Evolutionary conservation across 2,888 invertebrate species (phyloP), one percentile per base, ranked within the genome.

Genomic region (Oxycera nigricornis): DNA sequence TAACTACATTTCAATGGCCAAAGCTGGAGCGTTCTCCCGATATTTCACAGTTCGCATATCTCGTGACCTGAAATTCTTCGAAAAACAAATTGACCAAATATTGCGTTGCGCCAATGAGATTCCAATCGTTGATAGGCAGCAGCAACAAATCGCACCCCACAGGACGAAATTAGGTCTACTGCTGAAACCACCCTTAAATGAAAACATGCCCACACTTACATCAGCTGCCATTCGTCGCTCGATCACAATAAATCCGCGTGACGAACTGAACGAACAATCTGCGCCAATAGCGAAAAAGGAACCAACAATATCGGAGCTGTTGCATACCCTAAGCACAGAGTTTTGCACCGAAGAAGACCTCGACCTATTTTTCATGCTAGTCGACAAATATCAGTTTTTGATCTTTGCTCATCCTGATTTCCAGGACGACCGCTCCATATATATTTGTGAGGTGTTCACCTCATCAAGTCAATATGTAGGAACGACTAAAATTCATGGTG

Each of bases 341-440:
- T 4, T 20, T 4, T 20, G 28, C 14, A 26, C 1, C 3, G 1
- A 22, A 14, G 26, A 46, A 7, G 24, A 67, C 7, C 7, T 67
- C 6, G 41, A 67, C 7, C 20, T 26, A 2, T 28, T 67, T 22
- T 67, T 67, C 26, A n/a, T 7, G 7, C 39, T 67, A 22, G 67
- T 24, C 22, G 46, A 67, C 4, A 22, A 67, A 9, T 6, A 67
- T 24, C 22, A 41, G 6, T 67, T 67, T 24, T 4, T 41, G 20
- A 24, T 67, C n/a, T 67, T 20, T 41, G 67, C 67, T 6, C 67
- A 41, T 41, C 67, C 67, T 1, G 67, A 67, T 26, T 67, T 41
- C 11, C 14, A 11, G 2, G 41, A 67, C 17, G 41, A 67, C 2
- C 41, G 67, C 3, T 31, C 41, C 26, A 41, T 26, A 24, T 67